A percentile compares a stretch with the other conserved stretches of the same genome.
These are phyloP conservation scores for Coccyzus lansbergi DNA, from an alignment of 2,797 vertebrate genomes.

Conservation along the genomic window DNA sequence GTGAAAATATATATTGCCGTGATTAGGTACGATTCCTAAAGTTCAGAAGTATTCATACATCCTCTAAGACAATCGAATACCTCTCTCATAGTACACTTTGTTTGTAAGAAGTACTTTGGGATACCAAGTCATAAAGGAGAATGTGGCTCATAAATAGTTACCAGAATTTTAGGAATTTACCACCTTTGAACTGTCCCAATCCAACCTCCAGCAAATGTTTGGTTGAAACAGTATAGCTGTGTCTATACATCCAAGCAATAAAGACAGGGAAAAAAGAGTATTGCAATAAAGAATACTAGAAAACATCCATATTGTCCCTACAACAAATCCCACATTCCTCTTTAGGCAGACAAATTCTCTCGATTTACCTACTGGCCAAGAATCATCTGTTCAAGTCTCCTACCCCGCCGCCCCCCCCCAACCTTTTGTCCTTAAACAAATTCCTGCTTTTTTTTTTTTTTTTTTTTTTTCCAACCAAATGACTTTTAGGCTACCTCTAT, in stretches of 20 bases:
- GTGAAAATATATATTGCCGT: not conserved
- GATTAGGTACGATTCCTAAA: not conserved
- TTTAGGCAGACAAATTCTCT: not conserved
- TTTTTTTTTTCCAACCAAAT: not conserved
- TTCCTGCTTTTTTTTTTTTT: not conserved
- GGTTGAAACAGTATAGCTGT: not conserved
- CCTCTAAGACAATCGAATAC: not conserved
- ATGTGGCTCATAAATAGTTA: not conserved
- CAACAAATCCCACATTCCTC: not conserved
- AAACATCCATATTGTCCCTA: not conserved
- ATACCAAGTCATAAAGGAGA: not conserved
- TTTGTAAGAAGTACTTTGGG: not conserved
- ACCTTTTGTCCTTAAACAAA: not conserved
- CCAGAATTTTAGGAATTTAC: not conserved
- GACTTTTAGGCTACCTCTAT: not conserved
- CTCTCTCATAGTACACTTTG: not conserved
- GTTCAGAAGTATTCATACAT: not conserved
- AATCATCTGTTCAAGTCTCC: not conserved
- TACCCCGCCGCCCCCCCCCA: not conserved
- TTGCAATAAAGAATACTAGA: not conserved
- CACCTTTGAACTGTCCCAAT: not conserved
- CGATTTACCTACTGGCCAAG: not conserved
- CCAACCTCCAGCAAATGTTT: not conserved
- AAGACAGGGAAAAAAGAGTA: accelerated
- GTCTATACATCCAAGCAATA: not conserved